These are phyloP conservation scores for Crematogaster levior DNA, from an alignment of 2,888 invertebrate species.

Conservation along the genomic window DNA sequence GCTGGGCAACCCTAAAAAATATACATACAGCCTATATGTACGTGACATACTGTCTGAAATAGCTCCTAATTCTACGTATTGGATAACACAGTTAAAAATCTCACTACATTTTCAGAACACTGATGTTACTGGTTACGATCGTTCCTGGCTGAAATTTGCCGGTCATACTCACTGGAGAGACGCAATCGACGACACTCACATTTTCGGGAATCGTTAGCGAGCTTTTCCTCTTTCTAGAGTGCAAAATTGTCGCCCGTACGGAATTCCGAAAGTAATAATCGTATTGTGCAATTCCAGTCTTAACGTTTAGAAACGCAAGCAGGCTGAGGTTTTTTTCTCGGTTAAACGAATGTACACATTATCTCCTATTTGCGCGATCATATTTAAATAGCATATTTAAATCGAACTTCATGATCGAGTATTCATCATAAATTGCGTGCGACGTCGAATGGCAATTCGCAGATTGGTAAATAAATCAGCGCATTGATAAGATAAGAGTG, in stretches of 20 bases:
- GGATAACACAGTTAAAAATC: conserved; percentile 55
- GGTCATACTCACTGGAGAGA: conserved; percentile 6
- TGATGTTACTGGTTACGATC: conserved; percentile 20
- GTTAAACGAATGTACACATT: background rate
- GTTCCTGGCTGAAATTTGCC: conserved; percentile 26
- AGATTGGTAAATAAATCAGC: conserved; percentile 15
- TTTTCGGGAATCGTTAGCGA: background rate
- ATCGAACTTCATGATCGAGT: background rate
- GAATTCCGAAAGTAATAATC: conserved; percentile 9
- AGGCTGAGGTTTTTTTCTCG: background rate
- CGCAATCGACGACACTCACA: background rate
- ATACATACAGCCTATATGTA: conserved; percentile 33
- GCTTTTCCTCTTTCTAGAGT: background rate
- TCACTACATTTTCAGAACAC: conserved; percentile 50
- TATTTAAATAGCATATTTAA: conserved; percentile 1
- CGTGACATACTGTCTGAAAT: conserved; percentile 54
- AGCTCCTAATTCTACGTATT: conserved; percentile 47
- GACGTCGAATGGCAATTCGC: background rate
- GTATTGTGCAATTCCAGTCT: conserved; percentile 25
- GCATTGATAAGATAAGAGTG: conserved; percentile 7
- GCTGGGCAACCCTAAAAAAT: conserved; percentile 62
- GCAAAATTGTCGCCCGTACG: background rate
- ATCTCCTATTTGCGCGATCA: background rate
- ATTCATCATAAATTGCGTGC: background rate
- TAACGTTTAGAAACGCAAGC: conserved; percentile 11